Base-by-base conservation (phyloP, 2,888 invertebrate genomes). In the Lasioglossum zephyrum region DNA sequence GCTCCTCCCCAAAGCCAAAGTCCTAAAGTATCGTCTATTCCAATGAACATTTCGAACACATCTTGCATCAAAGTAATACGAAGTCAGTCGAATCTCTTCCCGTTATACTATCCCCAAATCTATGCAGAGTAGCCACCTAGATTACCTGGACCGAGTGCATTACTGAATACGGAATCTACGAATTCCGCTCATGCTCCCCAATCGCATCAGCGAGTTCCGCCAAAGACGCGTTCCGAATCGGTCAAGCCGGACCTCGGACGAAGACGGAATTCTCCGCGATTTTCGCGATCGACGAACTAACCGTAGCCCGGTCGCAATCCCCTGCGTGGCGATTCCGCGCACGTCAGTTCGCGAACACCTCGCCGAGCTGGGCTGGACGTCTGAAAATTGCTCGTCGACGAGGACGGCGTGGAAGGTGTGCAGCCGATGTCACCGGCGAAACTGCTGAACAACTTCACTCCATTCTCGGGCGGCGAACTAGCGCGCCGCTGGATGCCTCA, bases 391-490 rank as follows among this genome's bases (percentile, higher is more conserved):
- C 82, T 74, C 36, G 69, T 11, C 73, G 72, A 66, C 73, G 69
- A 57, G 22, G n/a, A 57, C n/a, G 57, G 49, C 47, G 80, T 44
- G 84, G 81, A 83, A 75, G 78, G 79, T 80, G 84, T 75, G 75
- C 82, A 41, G 3, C 69, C 74, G 82, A 81, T 84, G 88, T 88
- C 91, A 73, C 53, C 74, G 81, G 44, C 73, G 84, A 86, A 91
- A 90, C 89, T 87, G 86, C 77, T 36, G 73, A 83, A 84, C 88
- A 91, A 92, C 85, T 91, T 90, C 82, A 82, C 82, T 91, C 82
- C 75, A 88, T 92, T 90, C 88, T 79, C 86, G 53, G 77, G 77
- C 73, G 16, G 53, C 77, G 79, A 90, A 86, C 86, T 80, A 84
- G 66, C 79, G 72, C 79, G 77, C 77, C 44, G 49, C 60, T 81